Evolutionary conservation across 1,140 invertebrate species (phyloP).

Genomic region (Eriosoma lanigerum): DNA sequence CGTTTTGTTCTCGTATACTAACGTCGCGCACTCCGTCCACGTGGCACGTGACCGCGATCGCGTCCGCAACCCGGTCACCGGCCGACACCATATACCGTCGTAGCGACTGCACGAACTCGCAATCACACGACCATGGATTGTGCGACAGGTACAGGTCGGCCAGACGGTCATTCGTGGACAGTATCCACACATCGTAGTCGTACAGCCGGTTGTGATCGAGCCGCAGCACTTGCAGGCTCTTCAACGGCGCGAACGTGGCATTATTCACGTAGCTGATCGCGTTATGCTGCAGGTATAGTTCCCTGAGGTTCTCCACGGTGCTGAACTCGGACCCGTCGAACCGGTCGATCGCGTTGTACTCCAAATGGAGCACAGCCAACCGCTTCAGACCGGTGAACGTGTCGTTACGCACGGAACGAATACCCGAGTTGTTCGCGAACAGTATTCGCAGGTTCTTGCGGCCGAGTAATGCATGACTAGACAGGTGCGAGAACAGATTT

Average conservation of each 20-base stretch:
- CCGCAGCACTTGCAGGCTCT: slow-evolving; percentile 77
- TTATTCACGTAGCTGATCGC: slow-evolving; percentile 80
- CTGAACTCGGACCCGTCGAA: slow-evolving; percentile 82
- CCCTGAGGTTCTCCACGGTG: slow-evolving; percentile 74
- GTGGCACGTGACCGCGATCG: slow-evolving; percentile 56
- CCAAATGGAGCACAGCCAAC: slow-evolving; percentile 77
- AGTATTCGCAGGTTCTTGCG: slow-evolving; percentile 83
- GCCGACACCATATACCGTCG: slow-evolving; percentile 75
- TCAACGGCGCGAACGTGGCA: slow-evolving; percentile 78
- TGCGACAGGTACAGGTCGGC: slow-evolving; percentile 76
- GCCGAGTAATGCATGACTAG: slow-evolving; percentile 87
- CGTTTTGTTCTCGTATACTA: slow-evolving; percentile 64
- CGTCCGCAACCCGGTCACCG: slow-evolving; percentile 64
- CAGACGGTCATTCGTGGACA: slow-evolving; percentile 74
- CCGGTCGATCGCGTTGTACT: slow-evolving; percentile 79
- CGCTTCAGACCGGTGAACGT: slow-evolving; percentile 83
- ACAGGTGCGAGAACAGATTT: slow-evolving; percentile 81
- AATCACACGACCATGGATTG: slow-evolving; percentile 90
- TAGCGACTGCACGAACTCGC: slow-evolving; percentile 75
- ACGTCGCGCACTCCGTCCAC: slow-evolving; percentile 53
- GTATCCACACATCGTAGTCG: slow-evolving; percentile 75
- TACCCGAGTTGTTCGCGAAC: slow-evolving; percentile 85
- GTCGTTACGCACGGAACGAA: slow-evolving; percentile 80
- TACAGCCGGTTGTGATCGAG: slow-evolving; percentile 82
- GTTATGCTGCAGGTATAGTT: slow-evolving; percentile 87